A percentile compares a stretch with the other conserved stretches of the same genome.
phyloP scores from a whole-genome alignment of 2,113 vertebrate genomes.

The Cebus imitator region DNA sequence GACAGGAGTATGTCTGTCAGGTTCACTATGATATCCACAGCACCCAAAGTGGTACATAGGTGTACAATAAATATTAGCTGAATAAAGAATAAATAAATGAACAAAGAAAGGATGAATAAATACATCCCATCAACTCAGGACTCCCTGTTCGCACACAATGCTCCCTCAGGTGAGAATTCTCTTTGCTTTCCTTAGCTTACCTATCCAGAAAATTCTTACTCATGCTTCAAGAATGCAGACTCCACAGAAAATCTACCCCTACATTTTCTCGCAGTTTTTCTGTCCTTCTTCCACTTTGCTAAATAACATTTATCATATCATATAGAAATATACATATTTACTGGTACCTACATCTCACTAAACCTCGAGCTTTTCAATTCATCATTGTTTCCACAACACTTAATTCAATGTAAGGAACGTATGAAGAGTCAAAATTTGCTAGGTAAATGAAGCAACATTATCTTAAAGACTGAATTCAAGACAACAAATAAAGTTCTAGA shows the following conservation, averaged over 20 bases:
- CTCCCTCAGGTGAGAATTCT: not conserved
- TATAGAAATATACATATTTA: not conserved
- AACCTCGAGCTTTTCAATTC: not conserved
- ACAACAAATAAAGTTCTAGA: not conserved
- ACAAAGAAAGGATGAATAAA: not conserved
- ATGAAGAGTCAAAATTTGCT: not conserved
- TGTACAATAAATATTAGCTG: not conserved
- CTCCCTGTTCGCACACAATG: not conserved
- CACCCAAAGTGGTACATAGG: not conserved
- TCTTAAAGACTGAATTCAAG: not conserved
- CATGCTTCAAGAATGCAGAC: not conserved
- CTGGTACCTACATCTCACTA: not conserved
- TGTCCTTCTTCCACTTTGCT: not conserved
- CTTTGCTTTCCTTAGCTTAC: not conserved
- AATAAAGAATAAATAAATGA: slow-evolving; percentile 2
- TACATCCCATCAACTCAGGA: not conserved
- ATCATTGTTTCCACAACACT: not conserved
- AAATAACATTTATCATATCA: not conserved
- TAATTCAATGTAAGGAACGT: not conserved
- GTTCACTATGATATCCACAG: not conserved
- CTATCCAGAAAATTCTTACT: not conserved
- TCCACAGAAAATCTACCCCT: slow-evolving; percentile 5
- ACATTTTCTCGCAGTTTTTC: not conserved
- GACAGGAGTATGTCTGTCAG: not conserved
- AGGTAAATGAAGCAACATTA: slow-evolving; percentile 13